These are phyloP conservation scores for Pangasius macronema DNA, from an alignment of 2,797 vertebrate species.

Conservation along the genomic window DNA sequence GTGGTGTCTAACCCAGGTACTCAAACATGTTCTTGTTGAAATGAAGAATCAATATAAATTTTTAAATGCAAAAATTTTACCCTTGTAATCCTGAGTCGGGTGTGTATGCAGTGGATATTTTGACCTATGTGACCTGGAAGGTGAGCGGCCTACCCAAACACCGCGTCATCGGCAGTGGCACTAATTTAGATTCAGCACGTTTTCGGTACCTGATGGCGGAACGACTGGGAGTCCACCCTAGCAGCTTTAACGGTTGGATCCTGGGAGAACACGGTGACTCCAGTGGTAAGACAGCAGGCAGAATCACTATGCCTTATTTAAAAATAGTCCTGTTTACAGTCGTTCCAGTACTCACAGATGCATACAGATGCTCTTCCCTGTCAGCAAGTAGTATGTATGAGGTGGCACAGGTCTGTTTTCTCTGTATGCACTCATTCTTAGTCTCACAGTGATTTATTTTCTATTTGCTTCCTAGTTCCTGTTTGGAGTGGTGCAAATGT, in stretches of 20 bases:
- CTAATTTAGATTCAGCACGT: slow-evolving; percentile 94
- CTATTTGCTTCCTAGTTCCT: slow-evolving; percentile 76
- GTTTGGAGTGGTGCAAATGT: slow-evolving; percentile 95
- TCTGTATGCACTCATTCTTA: neutral
- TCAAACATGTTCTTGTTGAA: neutral
- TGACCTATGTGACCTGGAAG: slow-evolving; percentile 98
- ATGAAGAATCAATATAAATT: neutral
- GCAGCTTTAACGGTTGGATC: slow-evolving; percentile 93
- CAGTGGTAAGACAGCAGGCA: slow-evolving; percentile 78
- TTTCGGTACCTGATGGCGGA: slow-evolving; percentile 92
- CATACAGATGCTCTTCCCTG: neutral
- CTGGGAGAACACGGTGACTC: slow-evolving; percentile 95
- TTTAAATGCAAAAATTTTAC: neutral
- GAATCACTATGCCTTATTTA: neutral
- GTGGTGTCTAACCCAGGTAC: slow-evolving; percentile 97
- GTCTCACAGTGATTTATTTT: neutral
- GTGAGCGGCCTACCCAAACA: slow-evolving; percentile 93
- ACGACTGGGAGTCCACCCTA: slow-evolving; percentile 86
- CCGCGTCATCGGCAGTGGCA: slow-evolving; percentile 94
- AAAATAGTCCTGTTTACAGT: neutral
- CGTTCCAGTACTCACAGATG: neutral
- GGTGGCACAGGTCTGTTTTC: neutral
- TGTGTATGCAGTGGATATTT: slow-evolving; percentile 83
- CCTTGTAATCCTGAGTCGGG: neutral
- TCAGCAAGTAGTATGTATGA: neutral